phyloP scores from a whole-genome alignment of 2,797 vertebrate genomes.

The Sparidentex hasta region DNA sequence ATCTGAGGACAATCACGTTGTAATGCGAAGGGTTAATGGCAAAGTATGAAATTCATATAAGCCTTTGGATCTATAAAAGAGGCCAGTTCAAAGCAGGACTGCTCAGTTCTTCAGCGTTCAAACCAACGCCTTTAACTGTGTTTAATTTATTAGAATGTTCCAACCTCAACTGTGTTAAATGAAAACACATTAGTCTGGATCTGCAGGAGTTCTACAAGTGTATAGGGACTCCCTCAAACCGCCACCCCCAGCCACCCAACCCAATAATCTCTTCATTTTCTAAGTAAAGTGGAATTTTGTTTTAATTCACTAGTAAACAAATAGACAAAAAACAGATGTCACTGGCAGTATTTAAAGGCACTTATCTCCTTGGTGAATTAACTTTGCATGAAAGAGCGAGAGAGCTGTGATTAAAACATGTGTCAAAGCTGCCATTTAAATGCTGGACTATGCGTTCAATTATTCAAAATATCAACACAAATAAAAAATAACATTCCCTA shows the following conservation, averaged over 20 bases:
- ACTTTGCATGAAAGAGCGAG: conserved; percentile 32
- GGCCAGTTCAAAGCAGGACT: conserved; percentile 67
- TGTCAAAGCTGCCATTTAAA: conserved; percentile 42
- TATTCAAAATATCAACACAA: conserved; percentile 50
- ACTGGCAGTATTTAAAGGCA: conserved; percentile 69
- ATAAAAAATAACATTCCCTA: conserved; percentile 49
- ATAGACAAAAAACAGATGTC: conserved; percentile 85
- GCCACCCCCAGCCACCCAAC: conserved; percentile 47
- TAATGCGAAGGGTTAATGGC: conserved; percentile 63
- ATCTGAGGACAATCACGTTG: conserved; percentile 39
- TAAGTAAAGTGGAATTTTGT: conserved; percentile 83
- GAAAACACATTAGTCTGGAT: conserved; percentile 80
- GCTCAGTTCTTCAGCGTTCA: conserved; percentile 70
- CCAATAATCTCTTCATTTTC: conserved; percentile 72
- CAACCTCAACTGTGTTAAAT: conserved; percentile 80
- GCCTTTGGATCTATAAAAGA: conserved; percentile 67
- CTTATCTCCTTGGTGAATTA: conserved; percentile 56
- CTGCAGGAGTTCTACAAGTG: conserved; percentile 76
- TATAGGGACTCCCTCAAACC: conserved; percentile 55
- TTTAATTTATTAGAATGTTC: conserved; percentile 85
- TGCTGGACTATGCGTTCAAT: conserved; percentile 43
- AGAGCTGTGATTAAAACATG: conserved; percentile 36
- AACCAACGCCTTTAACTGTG: conserved; percentile 79
- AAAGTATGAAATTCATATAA: conserved; percentile 64
- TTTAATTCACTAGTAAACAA: conserved; percentile 86